phyloP scores from a whole-genome alignment of 2,113 vertebrate species.

The Etheostoma spectabile region DNA sequence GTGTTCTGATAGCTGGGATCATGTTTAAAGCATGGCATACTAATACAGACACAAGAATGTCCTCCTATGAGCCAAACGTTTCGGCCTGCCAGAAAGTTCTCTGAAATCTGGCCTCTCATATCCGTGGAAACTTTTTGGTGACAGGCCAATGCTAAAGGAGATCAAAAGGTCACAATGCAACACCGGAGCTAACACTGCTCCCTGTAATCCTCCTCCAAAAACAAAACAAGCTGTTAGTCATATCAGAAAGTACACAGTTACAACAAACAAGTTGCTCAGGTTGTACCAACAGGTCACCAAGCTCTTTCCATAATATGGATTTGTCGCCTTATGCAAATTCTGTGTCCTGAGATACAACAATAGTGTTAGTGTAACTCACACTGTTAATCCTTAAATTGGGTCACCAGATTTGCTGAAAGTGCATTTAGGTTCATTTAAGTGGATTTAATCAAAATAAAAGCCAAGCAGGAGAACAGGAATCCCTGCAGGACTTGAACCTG shows the following conservation, averaged over 20 bases:
- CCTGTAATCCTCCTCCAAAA: conserved; percentile 28
- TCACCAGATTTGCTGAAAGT: conserved; percentile 5
- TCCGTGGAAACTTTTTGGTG: conserved; percentile 58
- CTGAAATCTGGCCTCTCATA: conserved; percentile 40
- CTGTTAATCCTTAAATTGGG: background rate
- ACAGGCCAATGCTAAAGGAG: conserved; percentile 54
- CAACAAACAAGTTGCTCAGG: conserved; percentile 8
- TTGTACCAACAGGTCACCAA: background rate
- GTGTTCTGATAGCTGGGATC: conserved; percentile 23
- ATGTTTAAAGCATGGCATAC: conserved; percentile 28
- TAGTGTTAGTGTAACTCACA: background rate
- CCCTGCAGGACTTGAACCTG: conserved; percentile 4
- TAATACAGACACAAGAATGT: conserved; percentile 31
- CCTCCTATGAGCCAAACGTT: conserved; percentile 31
- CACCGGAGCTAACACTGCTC: background rate
- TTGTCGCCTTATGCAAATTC: background rate
- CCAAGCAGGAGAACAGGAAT: background rate
- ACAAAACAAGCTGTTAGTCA: conserved; percentile 37
- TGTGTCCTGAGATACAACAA: background rate
- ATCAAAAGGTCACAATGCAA: conserved; percentile 9
- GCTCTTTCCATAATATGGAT: background rate
- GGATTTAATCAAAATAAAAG: conserved; percentile 29
- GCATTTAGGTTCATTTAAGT: background rate
- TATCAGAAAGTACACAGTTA: background rate
- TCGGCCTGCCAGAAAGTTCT: conserved; percentile 32